Evolutionary conservation across 2,888 invertebrate genomes (phyloP).

Genomic region (Lasioglossum marginatum): DNA sequence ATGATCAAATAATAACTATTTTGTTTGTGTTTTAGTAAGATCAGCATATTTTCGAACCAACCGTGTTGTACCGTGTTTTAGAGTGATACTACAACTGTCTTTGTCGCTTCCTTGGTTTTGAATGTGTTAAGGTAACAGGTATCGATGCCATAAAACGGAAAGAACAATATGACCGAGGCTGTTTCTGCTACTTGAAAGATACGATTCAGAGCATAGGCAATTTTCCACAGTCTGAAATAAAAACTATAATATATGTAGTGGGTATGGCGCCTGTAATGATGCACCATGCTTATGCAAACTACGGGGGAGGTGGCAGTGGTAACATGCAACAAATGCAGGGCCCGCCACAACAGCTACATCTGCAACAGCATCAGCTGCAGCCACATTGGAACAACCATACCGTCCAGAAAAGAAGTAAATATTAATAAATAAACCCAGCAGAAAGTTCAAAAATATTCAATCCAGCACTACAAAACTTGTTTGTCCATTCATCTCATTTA

Average conservation of each 20-base stretch:
- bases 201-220: slow-evolving; percentile 66
- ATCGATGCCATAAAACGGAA: not conserved
- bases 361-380: slow-evolving; percentile 84
- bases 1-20: not conserved
- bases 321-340: slow-evolving; percentile 85
- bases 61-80: not conserved
- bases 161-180: slow-evolving; percentile 23
- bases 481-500: slow-evolving; percentile 69
- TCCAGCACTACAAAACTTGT: slow-evolving; percentile 69
- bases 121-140: not conserved
- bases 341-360: slow-evolving; percentile 85
- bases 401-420: slow-evolving; percentile 86
- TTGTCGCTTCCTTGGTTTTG: not conserved
- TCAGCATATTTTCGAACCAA: not conserved
- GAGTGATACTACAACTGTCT: not conserved
- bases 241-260: slow-evolving; percentile 84
- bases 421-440: slow-evolving; percentile 76
- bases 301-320: slow-evolving; percentile 87
- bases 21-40: not conserved
- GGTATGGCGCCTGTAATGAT: slow-evolving; percentile 85
- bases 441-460: slow-evolving; percentile 63
- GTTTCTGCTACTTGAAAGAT: slow-evolving; percentile 77
- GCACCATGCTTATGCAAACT: slow-evolving; percentile 87
- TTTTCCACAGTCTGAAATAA: slow-evolving; percentile 78
- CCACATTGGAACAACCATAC: slow-evolving; percentile 85